phyloP scores from a whole-genome alignment of 1,140 invertebrate genomes.

The Scaptomyza graminum region DNA sequence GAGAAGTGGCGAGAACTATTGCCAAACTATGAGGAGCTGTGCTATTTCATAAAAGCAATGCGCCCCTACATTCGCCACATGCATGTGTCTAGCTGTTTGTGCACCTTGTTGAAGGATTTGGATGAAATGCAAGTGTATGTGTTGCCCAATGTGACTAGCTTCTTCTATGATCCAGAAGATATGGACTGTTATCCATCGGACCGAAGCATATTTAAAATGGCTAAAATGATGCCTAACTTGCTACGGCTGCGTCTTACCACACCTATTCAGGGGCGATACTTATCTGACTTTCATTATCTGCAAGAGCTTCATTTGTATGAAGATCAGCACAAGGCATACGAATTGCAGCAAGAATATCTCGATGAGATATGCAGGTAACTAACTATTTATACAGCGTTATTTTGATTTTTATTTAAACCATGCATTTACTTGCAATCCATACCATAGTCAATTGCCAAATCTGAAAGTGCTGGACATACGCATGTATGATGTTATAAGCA shows the following conservation, averaged over 20 bases:
- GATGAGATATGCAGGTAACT: constrained; percentile 68
- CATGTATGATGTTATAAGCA: constrained; percentile 63
- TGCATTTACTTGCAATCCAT: not conserved
- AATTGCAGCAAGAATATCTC: constrained; percentile 65
- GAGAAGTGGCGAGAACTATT: constrained; percentile 65
- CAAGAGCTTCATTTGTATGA: constrained; percentile 72
- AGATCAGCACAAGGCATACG: constrained; percentile 69
- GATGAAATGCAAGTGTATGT: constrained; percentile 65
- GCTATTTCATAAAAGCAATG: constrained; percentile 64
- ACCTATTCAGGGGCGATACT: constrained; percentile 63
- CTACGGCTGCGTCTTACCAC: constrained; percentile 61
- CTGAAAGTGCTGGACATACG: constrained; percentile 69
- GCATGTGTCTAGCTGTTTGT: constrained; percentile 58
- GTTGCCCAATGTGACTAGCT: constrained; percentile 57
- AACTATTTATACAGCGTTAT: not conserved
- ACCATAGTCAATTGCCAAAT: constrained; percentile 51
- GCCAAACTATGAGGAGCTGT: constrained; percentile 61
- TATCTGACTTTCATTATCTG: constrained; percentile 60
- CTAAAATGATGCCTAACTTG: constrained; percentile 64
- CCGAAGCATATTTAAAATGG: constrained; percentile 59
- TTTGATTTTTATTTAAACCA: not conserved
- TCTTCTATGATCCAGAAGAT: constrained; percentile 67
- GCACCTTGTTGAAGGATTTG: constrained; percentile 63
- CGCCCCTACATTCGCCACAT: constrained; percentile 47
- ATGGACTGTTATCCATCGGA: constrained; percentile 73